A percentile compares a stretch with the other conserved stretches of the same genome.
Evolutionary conservation across 2,797 vertebrate genomes (phyloP).

Genomic region (Danionella dracula): DNA sequence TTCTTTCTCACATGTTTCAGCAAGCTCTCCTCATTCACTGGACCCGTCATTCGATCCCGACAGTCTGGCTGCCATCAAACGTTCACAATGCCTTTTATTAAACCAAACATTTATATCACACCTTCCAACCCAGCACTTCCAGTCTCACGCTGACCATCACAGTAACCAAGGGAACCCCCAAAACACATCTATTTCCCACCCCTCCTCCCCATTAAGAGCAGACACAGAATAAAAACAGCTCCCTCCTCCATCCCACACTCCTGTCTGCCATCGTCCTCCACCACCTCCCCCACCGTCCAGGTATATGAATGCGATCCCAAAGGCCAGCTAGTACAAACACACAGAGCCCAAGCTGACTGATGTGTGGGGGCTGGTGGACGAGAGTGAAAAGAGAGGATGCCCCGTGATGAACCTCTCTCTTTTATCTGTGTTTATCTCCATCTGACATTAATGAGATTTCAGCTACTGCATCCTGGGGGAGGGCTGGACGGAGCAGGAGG

Average conservation of each 20-base stretch:
- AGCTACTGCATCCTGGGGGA: conserved; percentile 26
- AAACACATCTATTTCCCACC: conserved; percentile 27
- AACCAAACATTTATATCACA: not conserved
- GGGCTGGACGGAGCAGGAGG: not conserved
- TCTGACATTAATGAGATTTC: conserved; percentile 38
- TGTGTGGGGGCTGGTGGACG: conserved; percentile 23
- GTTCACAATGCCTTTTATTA: not conserved
- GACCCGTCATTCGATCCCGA: not conserved
- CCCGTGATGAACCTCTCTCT: conserved; percentile 50
- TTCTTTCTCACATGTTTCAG: not conserved
- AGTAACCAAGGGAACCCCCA: conserved; percentile 15
- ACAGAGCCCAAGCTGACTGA: conserved; percentile 2
- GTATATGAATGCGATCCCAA: conserved; percentile 39
- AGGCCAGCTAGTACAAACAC: conserved; percentile 12
- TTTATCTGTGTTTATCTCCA: conserved; percentile 34
- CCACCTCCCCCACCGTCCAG: conserved; percentile 11
- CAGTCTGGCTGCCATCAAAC: not conserved
- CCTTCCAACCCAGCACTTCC: not conserved
- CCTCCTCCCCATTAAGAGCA: conserved; percentile 15
- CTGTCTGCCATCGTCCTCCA: conserved; percentile 13
- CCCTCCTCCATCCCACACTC: not conserved
- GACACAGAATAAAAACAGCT: not conserved
- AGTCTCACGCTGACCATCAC: not conserved
- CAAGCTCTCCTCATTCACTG: not conserved
- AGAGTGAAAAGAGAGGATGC: conserved; percentile 35